These are phyloP conservation scores for Catocala fraxini DNA, from an alignment of 2,888 invertebrate genomes.

Conservation along the genomic window DNA sequence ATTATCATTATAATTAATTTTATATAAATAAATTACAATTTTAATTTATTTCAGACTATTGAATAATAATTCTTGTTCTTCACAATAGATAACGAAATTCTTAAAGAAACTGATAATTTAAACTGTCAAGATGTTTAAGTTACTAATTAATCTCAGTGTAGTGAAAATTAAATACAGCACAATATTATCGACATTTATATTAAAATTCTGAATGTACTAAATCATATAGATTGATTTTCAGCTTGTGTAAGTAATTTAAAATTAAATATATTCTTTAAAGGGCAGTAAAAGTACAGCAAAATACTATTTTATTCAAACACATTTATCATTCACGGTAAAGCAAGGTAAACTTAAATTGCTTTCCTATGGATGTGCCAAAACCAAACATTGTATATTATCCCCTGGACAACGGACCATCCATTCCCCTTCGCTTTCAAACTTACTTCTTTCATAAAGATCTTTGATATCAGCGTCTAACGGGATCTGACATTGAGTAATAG, in stretches of 20 bases:
- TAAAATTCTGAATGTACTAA: background rate
- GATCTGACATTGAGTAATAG: conserved; percentile 49
- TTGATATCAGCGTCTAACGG: conserved; percentile 29
- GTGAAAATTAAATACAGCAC: background rate
- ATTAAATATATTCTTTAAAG: too few relatives aligned
- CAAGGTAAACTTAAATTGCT: background rate
- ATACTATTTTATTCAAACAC: conserved; percentile 1
- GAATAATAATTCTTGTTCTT: too few relatives aligned
- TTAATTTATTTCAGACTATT: too few relatives aligned
- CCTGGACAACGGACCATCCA: background rate
- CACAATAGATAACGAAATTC: too few relatives aligned
- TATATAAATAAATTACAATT: too few relatives aligned
- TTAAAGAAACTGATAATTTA: background rate
- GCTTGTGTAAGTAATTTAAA: too few relatives aligned
- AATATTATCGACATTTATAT: background rate
- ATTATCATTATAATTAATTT: too few relatives aligned
- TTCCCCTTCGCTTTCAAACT: conserved; percentile 1
- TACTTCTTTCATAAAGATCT: conserved; percentile 15
- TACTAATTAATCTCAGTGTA: background rate
- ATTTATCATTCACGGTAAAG: background rate
- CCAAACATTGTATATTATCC: background rate
- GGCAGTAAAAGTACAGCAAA: background rate
- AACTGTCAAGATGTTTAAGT: background rate
- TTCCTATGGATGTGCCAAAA: too few relatives aligned
- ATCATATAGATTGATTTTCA: background rate